Evolutionary conservation across 2,888 invertebrate genomes (phyloP).

Genomic region (Ormyrus pomaceus): DNA sequence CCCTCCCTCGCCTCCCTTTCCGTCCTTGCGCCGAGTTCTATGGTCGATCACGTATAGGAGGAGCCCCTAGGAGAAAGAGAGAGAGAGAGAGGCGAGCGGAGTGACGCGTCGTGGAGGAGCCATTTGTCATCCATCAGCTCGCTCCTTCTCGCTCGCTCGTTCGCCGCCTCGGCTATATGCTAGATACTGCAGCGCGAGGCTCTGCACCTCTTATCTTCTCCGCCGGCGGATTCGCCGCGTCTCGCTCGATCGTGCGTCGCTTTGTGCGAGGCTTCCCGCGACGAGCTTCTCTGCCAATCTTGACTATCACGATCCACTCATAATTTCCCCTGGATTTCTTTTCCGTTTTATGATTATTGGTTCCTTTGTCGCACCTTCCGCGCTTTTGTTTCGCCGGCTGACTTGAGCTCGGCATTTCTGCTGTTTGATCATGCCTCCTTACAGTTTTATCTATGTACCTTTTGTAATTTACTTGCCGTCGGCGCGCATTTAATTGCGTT

Average conservation of each 20-base stretch:
- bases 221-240: neutral
- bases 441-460: too few species aligned
- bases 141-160: constrained; percentile 50
- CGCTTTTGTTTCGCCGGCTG: neutral
- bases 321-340: constrained; percentile 38
- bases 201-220: constrained; percentile 53
- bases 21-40: constrained; percentile 61
- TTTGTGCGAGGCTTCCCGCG: neutral
- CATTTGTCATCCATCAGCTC: constrained; percentile 75
- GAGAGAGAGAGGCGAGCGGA: constrained; percentile 73
- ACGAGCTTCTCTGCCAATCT: neutral
- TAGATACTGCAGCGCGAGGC: constrained; percentile 46
- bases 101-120: constrained; percentile 76
- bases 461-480: too few species aligned
- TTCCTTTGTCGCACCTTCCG: constrained; percentile 1
- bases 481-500: too few species aligned
- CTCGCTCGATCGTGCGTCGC: neutral
- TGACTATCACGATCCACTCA: constrained; percentile 44
- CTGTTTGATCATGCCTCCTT: neutral
- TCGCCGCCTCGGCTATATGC: constrained; percentile 28
- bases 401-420: neutral
- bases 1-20: constrained; percentile 55
- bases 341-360: constrained; percentile 32
- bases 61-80: constrained; percentile 65
- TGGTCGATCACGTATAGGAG: constrained; percentile 74